Evolutionary conservation across 2,797 vertebrate species (phyloP).

Genomic region (Molossus molossus): DNA sequence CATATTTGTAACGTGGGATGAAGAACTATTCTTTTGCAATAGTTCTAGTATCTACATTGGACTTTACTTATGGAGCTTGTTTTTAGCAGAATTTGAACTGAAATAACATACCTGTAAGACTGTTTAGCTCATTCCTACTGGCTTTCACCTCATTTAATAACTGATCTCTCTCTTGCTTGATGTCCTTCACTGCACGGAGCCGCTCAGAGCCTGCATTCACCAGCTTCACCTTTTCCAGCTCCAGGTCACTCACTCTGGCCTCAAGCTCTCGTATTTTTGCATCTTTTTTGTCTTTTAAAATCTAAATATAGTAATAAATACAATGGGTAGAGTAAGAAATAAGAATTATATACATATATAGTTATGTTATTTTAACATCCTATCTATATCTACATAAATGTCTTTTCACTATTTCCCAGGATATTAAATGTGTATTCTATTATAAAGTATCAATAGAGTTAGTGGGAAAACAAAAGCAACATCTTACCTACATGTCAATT

Average conservation of each 20-base stretch:
- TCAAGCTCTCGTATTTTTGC: slow-evolving; percentile 87
- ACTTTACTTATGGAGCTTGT: slow-evolving; percentile 47
- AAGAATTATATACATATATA: background rate
- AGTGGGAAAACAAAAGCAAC: background rate
- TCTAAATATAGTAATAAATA: slow-evolving; percentile 83
- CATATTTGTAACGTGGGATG: background rate
- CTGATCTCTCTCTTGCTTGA: slow-evolving; percentile 91
- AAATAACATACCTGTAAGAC: slow-evolving; percentile 89
- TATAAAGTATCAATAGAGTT: slow-evolving; percentile 32
- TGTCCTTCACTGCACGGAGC: slow-evolving; percentile 87
- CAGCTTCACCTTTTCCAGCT: slow-evolving; percentile 88
- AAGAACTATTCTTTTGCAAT: background rate
- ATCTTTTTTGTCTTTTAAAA: slow-evolving; percentile 90
- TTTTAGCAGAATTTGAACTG: slow-evolving; percentile 57
- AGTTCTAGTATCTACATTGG: slow-evolving; percentile 41
- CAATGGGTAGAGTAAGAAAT: background rate
- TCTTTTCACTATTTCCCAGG: slow-evolving; percentile 35
- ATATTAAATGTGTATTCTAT: slow-evolving; percentile 32
- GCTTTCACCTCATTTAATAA: slow-evolving; percentile 89
- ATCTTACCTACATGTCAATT: background rate
- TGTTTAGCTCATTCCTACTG: slow-evolving; percentile 86
- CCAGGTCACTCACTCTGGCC: slow-evolving; percentile 85
- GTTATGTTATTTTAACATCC: background rate
- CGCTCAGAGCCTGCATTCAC: slow-evolving; percentile 85
- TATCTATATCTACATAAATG: background rate